Evolutionary conservation across 2,888 invertebrate species (phyloP), one percentile per base, ranked within the genome.

Genomic region (Galerucella pusilla): DNA sequence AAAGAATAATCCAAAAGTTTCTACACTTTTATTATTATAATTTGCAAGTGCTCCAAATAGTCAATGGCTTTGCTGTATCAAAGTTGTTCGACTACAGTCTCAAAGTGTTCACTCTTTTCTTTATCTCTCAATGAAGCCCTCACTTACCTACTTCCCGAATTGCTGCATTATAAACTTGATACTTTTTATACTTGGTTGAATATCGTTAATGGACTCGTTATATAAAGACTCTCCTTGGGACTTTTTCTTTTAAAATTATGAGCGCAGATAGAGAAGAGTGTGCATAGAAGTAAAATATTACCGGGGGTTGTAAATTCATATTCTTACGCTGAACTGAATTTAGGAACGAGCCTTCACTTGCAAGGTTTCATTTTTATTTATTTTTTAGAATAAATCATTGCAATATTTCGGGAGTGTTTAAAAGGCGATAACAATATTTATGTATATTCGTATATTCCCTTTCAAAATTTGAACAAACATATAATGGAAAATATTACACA

Each of bases 131-230:
- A 85, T 83, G 85, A 85, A 82, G 84, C 85, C 84, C 85, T 85
- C 84, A 84, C 84, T 84, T 85, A 85, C 84, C 83, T 83, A 83
- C 84, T 83, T 84, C 83, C 83, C 82, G 82, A 79, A 79, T 78
- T 81, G 83, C 77, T 83, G 83, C 85, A 84, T 85, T 85, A 85
- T 86, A 86, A 87, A 87, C 86, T 85, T 85, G 86, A 86, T 87
- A 87, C 86, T 87, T 87, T 87, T 86, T 84, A 86, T 86, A 85
- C 84, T 85, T 84, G 83, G 85, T 82, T 86, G 86, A 84, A 85
- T 86, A 85, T 84, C 84, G 83, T 85, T 87, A 87, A 87, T 87
- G 87, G 87, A 85, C 85, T 86, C 86, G 85, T 86, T 86, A 85
- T 85, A 82, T 80, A 81, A 75, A 76, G 76, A 73, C 76, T 70